Conservation (phyloP, 2,888 invertebrate genomes). For the Tridacna crocea region DNA sequence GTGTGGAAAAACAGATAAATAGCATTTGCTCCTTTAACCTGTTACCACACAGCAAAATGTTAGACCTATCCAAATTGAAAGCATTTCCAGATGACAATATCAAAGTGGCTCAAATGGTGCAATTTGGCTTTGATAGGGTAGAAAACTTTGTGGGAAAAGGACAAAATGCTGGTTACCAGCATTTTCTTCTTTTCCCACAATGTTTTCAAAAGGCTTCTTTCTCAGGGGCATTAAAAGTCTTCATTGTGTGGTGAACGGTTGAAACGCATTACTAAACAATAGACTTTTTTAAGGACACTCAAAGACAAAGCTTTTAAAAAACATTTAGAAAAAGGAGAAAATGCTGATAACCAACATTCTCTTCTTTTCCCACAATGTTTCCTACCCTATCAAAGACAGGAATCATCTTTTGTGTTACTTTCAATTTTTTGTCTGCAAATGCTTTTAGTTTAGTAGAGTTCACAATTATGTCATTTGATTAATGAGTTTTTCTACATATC, state of each 20-base stretch:
- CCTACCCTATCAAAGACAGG: no score
- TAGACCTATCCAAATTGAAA: no score
- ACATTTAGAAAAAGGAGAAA: background rate
- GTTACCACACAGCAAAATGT: no score
- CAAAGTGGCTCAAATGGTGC: no score
- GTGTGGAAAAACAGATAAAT: no score
- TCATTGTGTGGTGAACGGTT: background rate
- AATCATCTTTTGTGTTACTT: no score
- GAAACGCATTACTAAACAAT: background rate
- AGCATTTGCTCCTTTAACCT: no score
- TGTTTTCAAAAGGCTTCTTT: background rate
- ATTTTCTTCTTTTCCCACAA: background rate
- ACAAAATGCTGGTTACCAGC: background rate
- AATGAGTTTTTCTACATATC: no score
- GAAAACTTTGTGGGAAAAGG: conserved; percentile 9
- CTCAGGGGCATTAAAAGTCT: background rate
- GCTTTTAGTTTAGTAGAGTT: no score
- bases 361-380: background rate
- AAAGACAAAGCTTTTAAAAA: background rate
- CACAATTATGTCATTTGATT: no score
- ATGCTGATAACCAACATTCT: background rate
- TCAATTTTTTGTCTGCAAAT: no score
- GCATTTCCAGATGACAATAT: no score
- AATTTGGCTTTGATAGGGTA: background rate
- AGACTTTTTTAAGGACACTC: background rate